Conservation (phyloP, 2,888 invertebrate genomes). For the Machimus rusticus region DNA sequence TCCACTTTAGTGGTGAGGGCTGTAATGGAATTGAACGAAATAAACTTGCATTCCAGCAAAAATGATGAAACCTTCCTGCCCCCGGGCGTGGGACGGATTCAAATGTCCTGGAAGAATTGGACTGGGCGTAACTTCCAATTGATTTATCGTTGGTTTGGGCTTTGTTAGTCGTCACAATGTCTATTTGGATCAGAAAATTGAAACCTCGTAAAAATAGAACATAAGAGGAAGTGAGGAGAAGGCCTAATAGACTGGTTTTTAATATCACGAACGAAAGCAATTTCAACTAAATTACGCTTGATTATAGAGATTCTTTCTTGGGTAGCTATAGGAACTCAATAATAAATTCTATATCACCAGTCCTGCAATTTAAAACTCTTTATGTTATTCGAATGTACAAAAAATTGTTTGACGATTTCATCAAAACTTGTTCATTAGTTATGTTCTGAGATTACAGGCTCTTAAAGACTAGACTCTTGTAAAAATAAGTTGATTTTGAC, state of each 20-base stretch:
- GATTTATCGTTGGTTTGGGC: neutral
- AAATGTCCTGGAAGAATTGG: neutral
- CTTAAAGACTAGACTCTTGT: too few relatives aligned
- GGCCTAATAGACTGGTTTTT: neutral
- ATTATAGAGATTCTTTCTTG: neutral
- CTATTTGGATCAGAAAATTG: neutral
- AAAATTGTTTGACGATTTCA: too few relatives aligned
- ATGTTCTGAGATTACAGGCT: too few relatives aligned
- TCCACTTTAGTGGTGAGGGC: neutral
- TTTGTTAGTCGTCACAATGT: neutral
- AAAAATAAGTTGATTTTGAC: too few relatives aligned
- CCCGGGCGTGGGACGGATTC: neutral
- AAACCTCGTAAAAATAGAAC: neutral
- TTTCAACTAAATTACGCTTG: neutral
- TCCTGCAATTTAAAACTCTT: too few relatives aligned
- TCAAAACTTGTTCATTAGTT: too few relatives aligned
- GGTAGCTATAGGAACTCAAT: neutral
- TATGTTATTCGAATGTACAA: too few relatives aligned
- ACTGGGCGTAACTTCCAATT: neutral
- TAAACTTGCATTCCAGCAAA: neutral
- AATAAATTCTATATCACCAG: too few relatives aligned
- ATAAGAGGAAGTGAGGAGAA: neutral
- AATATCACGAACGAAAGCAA: neutral
- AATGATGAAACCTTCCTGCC: neutral
- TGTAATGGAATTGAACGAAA: neutral